Evolutionary conservation across 2,113 vertebrate species (phyloP), one percentile per base, ranked within the genome.

Genomic region (Pagrus major): DNA sequence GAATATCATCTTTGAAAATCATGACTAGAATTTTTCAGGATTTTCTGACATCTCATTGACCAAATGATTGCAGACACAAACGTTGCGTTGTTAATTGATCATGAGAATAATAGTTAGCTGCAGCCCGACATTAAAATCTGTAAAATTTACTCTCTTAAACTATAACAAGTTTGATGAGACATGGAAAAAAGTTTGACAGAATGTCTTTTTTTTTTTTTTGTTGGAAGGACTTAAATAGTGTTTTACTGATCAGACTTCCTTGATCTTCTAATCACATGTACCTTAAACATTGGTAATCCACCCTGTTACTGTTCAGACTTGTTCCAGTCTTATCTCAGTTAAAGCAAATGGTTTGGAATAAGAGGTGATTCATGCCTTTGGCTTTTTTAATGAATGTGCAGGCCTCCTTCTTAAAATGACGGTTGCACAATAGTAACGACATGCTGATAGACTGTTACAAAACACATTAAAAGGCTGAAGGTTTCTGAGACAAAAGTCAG

Each of bases 301-400:
- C 37, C 35, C 10, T 1, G 49, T 60, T 41, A n/a, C 65, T 71
- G 84, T 52, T 69, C 2, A 42, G 54, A 65, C 59, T 64, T 49
- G 70, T 70, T 52, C 16, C 59, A 29, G n/a, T 27, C 20, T 42
- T 2, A 44, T 59, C 20, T 55, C 67, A 46, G 6, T 10, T 27
- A 2, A 29, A 29, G 67, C 31, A 39, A 46, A 56, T 2, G 6
- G 31, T 41, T 70, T 49, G 23, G 23, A 49, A 20, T 9, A 72
- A 66, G 41, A 68, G 5, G 44, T 65, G 49, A 55, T 27, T 76
- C 11, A 23, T 55, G 11, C 16, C 15, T 14, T 27, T 46, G 29
- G 49, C 27, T 29, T 37, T 51, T 12, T n/a, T 21, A n/a, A 35
- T 18, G 3, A 12, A 20, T 20, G 52, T 67, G 10, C 61, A 64